phyloP scores from a whole-genome alignment of 2,113 vertebrate genomes.

The Amazona guildingii region DNA sequence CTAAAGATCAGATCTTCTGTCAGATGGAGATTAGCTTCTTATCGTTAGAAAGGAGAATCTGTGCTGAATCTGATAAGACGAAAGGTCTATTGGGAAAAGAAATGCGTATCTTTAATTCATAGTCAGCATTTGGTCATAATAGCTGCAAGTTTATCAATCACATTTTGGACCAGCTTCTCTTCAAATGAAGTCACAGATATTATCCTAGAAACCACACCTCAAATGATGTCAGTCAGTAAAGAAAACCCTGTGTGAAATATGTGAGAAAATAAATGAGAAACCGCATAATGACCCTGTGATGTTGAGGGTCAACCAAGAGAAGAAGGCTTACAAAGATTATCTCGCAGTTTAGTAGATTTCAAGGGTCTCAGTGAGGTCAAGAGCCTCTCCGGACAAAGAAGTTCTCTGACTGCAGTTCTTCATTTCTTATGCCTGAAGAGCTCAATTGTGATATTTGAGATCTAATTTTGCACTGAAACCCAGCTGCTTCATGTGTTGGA shows the following conservation, averaged over 20 bases:
- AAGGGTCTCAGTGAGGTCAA: not conserved
- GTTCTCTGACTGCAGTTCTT: not conserved
- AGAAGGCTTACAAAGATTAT: not conserved
- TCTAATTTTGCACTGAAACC: conserved; percentile 7
- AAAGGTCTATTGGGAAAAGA: not conserved
- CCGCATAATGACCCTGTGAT: not conserved
- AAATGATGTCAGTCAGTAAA: not conserved
- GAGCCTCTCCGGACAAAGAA: not conserved
- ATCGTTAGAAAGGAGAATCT: not conserved
- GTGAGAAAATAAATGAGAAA: not conserved
- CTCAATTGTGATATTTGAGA: not conserved
- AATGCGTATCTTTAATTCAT: not conserved
- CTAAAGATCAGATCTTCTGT: not conserved
- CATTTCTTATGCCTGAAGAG: not conserved
- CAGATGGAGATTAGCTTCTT: not conserved
- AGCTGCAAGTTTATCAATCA: not conserved
- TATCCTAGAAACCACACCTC: not conserved
- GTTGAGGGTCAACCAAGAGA: not conserved
- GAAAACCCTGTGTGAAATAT: not conserved
- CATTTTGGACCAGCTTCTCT: not conserved
- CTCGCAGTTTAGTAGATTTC: not conserved
- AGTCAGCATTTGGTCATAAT: not conserved
- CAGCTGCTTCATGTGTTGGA: not conserved
- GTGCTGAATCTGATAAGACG: not conserved
- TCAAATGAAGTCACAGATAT: not conserved